phyloP scores from a whole-genome alignment of 1,140 invertebrate genomes.

The Pseudomyrmex sp. region DNA sequence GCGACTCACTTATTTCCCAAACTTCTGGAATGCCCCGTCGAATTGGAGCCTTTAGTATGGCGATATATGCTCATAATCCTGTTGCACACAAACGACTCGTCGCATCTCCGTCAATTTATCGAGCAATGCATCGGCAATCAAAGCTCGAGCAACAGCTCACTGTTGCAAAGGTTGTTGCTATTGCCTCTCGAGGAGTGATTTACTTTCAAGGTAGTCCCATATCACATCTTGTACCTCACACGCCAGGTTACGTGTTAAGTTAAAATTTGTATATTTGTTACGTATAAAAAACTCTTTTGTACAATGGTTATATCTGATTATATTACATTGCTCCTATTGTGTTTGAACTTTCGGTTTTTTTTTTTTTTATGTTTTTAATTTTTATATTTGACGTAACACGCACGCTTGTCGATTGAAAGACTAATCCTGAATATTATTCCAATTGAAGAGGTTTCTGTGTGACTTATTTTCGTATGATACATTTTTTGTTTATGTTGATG shows the following conservation, averaged over 20 bases:
- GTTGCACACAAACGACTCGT: constrained; percentile 24
- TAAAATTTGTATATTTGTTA: constrained; percentile 20
- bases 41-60: constrained; percentile 43
- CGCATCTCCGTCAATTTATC: constrained; percentile 29
- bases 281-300: constrained; percentile 29
- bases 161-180: constrained; percentile 25
- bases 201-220: not conserved
- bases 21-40: constrained; percentile 18
- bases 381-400: not conserved
- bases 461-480: not conserved
- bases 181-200: constrained; percentile 18
- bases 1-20: constrained; percentile 12
- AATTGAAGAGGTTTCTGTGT: not conserved
- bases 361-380: too few species aligned
- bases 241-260: not conserved
- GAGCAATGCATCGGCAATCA: constrained; percentile 8
- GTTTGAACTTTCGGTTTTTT: not conserved
- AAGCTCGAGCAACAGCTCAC: not conserved
- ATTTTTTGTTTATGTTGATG: constrained; percentile 35
- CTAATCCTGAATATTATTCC: constrained; percentile 5
- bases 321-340: not conserved
- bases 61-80: constrained; percentile 25
- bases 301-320: constrained; percentile 39
- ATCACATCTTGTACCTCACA: not conserved
- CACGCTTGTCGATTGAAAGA: not conserved